Evolutionary conservation across 2,113 vertebrate species (phyloP), one percentile per base, ranked within the genome.

Genomic region (Dasyurus viverrinus): DNA sequence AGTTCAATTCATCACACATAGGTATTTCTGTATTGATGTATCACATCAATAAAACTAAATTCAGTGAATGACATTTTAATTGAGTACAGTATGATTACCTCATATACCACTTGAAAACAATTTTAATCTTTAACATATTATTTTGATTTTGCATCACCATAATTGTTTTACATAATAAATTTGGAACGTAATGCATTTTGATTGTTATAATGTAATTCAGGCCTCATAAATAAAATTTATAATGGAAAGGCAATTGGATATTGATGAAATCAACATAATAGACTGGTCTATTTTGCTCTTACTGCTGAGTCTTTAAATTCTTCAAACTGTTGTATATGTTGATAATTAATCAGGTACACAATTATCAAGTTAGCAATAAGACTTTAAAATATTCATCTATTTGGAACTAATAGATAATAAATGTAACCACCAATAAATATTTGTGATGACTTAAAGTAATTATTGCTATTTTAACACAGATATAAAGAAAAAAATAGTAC

Each of bases 21-120:
- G 52, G 23, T 12, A 95, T 54, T 94, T 91, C 19, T 50, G 94
- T 55, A 91, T 94, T 92, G 30, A 96, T 52, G 93, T 94, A 92
- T n/a, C 92, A 42, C 89, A 54, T 25, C 2, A 94, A 23, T 94
- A 89, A 95, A 95, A 92, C 19, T 90, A 47, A 95, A 91, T 48
- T 84, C 90, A 94, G 14, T 94, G 84, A 92, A 23, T 42, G 36
- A 23, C n/a, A 42, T 84, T 42, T 84, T 42, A 84, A 84, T 84
- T 84, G 16, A 19, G n/a, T 84, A 84, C 68, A 84, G 36, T 42
- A 42, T 22, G 19, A 84, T 84, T 84, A 42, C 16, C 42, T 92
- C 52, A 92, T n/a, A 68, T 57, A 26, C 24, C 84, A 53, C 52
- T 89, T 55, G 36, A 93, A 93, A 93, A 92, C 26, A 68, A 25